Conservation (phyloP, 2,888 invertebrate species). For the Epinotia brunnichana region DNA sequence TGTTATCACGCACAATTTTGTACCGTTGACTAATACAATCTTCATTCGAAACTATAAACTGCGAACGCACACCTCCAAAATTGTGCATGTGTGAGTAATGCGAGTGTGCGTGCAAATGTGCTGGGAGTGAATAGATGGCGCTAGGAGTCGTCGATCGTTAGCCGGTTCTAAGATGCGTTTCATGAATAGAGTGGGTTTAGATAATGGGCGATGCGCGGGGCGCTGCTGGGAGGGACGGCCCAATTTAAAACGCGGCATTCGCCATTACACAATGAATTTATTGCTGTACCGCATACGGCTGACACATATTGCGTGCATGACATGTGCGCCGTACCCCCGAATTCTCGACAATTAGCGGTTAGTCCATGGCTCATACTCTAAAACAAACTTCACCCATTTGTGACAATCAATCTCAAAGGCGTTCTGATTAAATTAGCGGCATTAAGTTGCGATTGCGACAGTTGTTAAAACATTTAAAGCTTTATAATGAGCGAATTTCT, state of each 20-base stretch:
- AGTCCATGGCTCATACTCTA: slow-evolving; percentile 46
- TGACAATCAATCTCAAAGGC: slow-evolving; percentile 40
- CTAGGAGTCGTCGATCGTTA: slow-evolving; percentile 46
- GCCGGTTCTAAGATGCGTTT: slow-evolving; percentile 63
- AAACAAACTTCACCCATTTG: slow-evolving; percentile 44
- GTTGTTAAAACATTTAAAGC: slow-evolving; percentile 27
- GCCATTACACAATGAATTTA: slow-evolving; percentile 81
- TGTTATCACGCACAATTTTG: slow-evolving; percentile 64
- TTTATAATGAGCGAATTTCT: slow-evolving; percentile 44
- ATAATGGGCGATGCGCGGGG: slow-evolving; percentile 74
- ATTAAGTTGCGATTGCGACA: not conserved
- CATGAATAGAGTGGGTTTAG: slow-evolving; percentile 65
- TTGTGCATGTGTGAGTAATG: slow-evolving; percentile 31
- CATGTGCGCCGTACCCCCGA: slow-evolving; percentile 61
- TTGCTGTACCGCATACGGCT: slow-evolving; percentile 68
- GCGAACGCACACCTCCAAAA: slow-evolving; percentile 43
- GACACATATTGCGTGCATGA: slow-evolving; percentile 78
- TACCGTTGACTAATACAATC: slow-evolving; percentile 47
- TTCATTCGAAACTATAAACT: slow-evolving; percentile 45
- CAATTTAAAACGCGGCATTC: slow-evolving; percentile 74
- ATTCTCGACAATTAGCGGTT: slow-evolving; percentile 59
- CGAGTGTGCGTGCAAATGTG: slow-evolving; percentile 40
- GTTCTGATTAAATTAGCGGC: slow-evolving; percentile 38
- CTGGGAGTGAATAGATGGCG: slow-evolving; percentile 54
- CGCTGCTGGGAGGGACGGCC: slow-evolving; percentile 79